Base-by-base conservation (phyloP, 2,113 vertebrate species). In the Melanerpes formicivorus region DNA sequence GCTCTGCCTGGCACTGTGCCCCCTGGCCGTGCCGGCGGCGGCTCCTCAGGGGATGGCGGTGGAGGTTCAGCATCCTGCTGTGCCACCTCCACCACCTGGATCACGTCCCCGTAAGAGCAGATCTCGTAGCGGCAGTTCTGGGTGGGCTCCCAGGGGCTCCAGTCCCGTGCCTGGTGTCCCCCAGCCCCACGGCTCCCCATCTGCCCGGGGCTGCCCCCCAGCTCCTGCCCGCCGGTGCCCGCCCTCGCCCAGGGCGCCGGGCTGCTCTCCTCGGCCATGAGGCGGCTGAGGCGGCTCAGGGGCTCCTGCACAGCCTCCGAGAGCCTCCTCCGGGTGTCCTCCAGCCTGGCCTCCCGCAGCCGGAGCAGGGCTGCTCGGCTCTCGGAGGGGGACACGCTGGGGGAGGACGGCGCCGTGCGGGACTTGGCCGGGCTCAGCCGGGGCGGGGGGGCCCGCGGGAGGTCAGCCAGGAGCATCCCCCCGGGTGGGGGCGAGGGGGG, bases 241-340 rank as follows among this genome's bases (percentile, higher is more conserved):
- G 54, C 54, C 62, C 83, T 96, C 1, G 9, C 59, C 63, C 95
- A 90, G 52, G 96, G 63, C 15, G 3, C 67, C 32, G 94, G 72
- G 34, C 84, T 52, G 23, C 95, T 97, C 56, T 99, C 98, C 54
- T 99, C 98, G 13, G 97, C 97, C 96, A 98, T 98, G 50, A 99
- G 98, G 87, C 98, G 98, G 77, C 97, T 98, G 54, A 99, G 98
- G 95, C 98, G 97, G 90, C 91, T 98, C 80, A 98, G 73, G 83
- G 97, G 98, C 96, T 99, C 97, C 93, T 98, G 97, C 97, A 98
- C 96, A 54, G 97, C 98, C 93, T 98, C 98, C 0, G 98, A 98
- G 62, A 98, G 98, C 93, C 97, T 97, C 70, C 97, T 96, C 62
- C 97, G 96, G 29, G 98, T 99, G 95, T 98, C 98, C 93, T 99